Conservation (phyloP, 2,797 vertebrate genomes). For the Danio jaintianensis region DNA sequence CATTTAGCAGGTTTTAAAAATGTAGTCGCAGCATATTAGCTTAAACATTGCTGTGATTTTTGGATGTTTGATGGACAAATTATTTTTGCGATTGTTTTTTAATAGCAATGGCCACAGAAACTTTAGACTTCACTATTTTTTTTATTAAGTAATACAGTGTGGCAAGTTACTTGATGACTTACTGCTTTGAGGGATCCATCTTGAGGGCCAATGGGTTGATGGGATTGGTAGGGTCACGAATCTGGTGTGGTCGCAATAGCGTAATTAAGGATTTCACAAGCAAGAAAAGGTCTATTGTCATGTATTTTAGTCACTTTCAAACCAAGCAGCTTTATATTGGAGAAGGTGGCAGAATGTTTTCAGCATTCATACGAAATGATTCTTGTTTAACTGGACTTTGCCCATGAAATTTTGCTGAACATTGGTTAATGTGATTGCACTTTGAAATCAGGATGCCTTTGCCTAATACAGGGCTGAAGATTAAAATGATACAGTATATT, state of each 20-base stretch:
- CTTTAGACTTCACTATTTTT: not conserved
- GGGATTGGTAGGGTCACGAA: not conserved
- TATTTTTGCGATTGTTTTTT: not conserved
- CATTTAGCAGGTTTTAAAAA: too few species aligned
- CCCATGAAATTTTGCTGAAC: not conserved
- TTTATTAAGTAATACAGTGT: not conserved
- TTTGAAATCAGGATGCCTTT: slow-evolving; percentile 11
- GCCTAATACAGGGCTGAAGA: not conserved
- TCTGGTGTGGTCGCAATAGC: not conserved
- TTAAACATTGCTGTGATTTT: not conserved
- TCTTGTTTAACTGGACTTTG: not conserved
- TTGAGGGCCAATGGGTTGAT: too few species aligned
- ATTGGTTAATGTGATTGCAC: not conserved
- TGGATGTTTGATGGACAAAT: not conserved
- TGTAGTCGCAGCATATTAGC: not conserved
- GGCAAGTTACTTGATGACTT: not conserved
- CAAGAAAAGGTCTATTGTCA: not conserved
- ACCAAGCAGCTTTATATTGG: not conserved
- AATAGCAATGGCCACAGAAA: not conserved
- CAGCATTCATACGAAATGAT: not conserved
- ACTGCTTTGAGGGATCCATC: too few species aligned
- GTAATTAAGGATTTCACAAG: not conserved
- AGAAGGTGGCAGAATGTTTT: too few species aligned
- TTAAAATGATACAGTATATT: not conserved
- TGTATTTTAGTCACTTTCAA: not conserved